Conservation (phyloP, 2,888 invertebrate species). For the Saturnia pavonia region DNA sequence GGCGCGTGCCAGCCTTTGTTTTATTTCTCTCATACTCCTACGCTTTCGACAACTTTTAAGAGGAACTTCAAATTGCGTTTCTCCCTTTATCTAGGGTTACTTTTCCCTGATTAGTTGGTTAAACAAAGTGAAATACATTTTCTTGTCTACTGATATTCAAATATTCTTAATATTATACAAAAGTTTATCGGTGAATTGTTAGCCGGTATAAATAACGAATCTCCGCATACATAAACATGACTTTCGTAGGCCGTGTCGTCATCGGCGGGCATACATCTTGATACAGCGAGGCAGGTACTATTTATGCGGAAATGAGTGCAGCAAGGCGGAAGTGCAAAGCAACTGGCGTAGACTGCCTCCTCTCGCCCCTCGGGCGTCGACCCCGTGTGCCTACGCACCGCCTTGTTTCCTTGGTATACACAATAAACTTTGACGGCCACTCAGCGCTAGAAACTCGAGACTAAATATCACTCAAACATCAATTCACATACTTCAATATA, state of each 20-base stretch:
- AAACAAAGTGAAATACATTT: not conserved
- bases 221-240: not conserved
- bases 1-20: conserved; percentile 77
- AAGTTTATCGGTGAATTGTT: not conserved
- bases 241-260: conserved; percentile 17
- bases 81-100: conserved; percentile 61
- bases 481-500: not conserved
- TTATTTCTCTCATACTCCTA: conserved; percentile 77
- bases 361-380: conserved; percentile 59
- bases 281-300: conserved; percentile 60
- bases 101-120: conserved; percentile 61
- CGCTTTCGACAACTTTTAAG: conserved; percentile 75
- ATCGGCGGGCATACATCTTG: conserved; percentile 55
- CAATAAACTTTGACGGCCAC: conserved; percentile 29
- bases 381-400: conserved; percentile 56
- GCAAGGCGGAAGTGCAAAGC: conserved; percentile 76
- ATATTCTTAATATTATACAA: not conserved
- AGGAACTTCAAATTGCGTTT: conserved; percentile 73
- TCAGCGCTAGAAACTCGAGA: conserved; percentile 4
- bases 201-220: not conserved
- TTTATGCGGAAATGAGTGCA: conserved; percentile 79
- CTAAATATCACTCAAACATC: conserved; percentile 12
- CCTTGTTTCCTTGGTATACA: conserved; percentile 39
- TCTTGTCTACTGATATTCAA: not conserved
- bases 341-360: conserved; percentile 59